Conservation (phyloP, 1,140 invertebrate genomes). For the Bombus pyrosoma region DNA sequence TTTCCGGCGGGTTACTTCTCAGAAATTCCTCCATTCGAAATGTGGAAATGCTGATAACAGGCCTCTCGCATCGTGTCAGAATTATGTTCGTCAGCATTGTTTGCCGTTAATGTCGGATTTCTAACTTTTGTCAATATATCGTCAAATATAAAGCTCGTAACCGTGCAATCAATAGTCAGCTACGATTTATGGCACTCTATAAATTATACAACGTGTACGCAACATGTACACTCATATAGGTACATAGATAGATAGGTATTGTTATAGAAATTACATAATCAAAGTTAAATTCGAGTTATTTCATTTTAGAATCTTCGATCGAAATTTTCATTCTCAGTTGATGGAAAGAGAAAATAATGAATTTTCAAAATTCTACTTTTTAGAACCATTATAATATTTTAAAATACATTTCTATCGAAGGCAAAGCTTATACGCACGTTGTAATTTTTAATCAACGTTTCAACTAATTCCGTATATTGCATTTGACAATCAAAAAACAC, state of each 20-base stretch:
- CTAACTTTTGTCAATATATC: background rate
- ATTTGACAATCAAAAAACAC: background rate
- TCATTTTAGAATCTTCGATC: background rate
- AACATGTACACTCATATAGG: too few relatives aligned
- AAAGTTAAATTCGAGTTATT: background rate
- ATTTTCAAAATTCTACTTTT: background rate
- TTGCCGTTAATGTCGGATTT: background rate
- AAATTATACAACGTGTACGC: background rate
- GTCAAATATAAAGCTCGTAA: too few relatives aligned
- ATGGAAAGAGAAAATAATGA: too few relatives aligned
- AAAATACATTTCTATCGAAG: background rate
- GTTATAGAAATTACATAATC: too few relatives aligned
- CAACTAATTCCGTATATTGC: background rate
- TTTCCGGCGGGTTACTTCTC: background rate
- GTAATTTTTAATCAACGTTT: background rate
- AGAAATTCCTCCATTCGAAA: background rate
- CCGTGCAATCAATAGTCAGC: too few relatives aligned
- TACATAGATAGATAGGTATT: too few relatives aligned
- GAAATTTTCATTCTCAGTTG: background rate
- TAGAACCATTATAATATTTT: background rate
- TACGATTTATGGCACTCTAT: background rate
- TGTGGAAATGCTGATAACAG: background rate
- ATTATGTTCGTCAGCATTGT: background rate
- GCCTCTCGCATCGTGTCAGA: background rate
- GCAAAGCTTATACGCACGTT: background rate